Base-by-base conservation (phyloP, 2,797 vertebrate species). In the Pogonophryne albipinna region DNA sequence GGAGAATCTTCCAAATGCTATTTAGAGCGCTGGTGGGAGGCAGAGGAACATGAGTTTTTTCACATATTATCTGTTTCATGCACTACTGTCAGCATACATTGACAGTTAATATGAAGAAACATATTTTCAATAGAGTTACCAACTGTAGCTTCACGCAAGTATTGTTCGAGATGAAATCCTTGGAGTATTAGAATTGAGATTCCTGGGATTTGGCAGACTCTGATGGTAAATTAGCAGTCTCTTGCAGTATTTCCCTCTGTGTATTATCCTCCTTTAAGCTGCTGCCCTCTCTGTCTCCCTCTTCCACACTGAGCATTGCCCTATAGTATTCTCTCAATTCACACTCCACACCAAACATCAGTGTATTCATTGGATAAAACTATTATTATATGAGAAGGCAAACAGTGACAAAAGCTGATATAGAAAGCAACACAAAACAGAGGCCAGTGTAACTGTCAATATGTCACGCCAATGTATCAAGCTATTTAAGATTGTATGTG, bases 141-240 rank as follows among this genome's bases (percentile, higher is more conserved):
- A 38, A 38, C 34, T 38, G 34, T 38, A 38, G 34, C 34, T 38
- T 56, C 16, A 64, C 71, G 75, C 78, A 55, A 41, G 46, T 66
- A 49, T 85, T 83, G 77, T 67, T 71, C 55, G 27, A 68, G 17
- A 84, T 80, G 56, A 69, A 80, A 85, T 74, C 68, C 55, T 77
- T 46, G 46, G 66, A 53, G 69, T 73, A 65, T 62, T 11, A 66
- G 61, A 49, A 47, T 82, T 80, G 45, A 75, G 59, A 46, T 77
- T 63, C 19, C 66, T 74, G 80, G 86, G 86, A 92, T 89, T 89
- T 90, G 85, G 86, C 90, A 92, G 89, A 88, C 86, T 92, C 89
- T 91, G 80, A 57, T 83, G 85, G 89, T 86, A 78, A 83, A 83
- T 86, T 71, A 89, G 85, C 74, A 62, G 74, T 87, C 72, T 90